Evolutionary conservation across 2,113 vertebrate species (phyloP), one percentile per base, ranked within the genome.

Genomic region (Myiozetetes cayanensis): DNA sequence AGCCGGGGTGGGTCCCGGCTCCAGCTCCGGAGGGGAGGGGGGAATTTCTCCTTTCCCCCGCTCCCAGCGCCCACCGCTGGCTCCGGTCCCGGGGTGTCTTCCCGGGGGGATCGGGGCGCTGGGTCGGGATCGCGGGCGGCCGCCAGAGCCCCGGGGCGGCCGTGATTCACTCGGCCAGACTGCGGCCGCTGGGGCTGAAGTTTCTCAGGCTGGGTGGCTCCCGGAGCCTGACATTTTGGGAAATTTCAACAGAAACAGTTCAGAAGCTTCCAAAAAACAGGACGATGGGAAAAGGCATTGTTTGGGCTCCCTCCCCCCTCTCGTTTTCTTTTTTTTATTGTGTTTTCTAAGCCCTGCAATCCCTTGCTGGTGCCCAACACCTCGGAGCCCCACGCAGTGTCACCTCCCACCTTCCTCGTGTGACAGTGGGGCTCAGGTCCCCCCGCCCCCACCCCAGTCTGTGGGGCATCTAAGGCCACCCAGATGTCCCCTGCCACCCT

Each of bases 211-310:
- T 94, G 95, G 92, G 95, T 94, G 92, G 89, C 95, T 95, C 94
- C 95, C 88, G 50, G 85, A 83, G 94, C 88, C 94, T 95, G 92
- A 95, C 88, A 77, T 84, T 86, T 93, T 89, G 90, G 95, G 95
- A 95, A 94, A 90, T 95, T 94, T 94, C 96, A 93, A 95, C 83
- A 92, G 50, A 96, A 94, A 92, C 95, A 93, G 18, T 88, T 94
- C 96, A 77, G 96, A 90, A 92, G 95, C 89, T 95, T 96, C 94
- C 94, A 95, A 96, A 91, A 93, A 93, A 25, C 82, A 61, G 87
- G 92, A 72, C 53, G 85, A 88, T 91, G 94, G 94, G 94, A 95
- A 96, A 87, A 92, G 37, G 82, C 95, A 90, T 90, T 82, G 94
- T 73, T 85, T 30, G 53, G 73, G 24, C 84, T 87, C 47, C 58